These are phyloP conservation scores for Cantharis lateralis DNA, from an alignment of 2,888 invertebrate species.

Conservation along the genomic window DNA sequence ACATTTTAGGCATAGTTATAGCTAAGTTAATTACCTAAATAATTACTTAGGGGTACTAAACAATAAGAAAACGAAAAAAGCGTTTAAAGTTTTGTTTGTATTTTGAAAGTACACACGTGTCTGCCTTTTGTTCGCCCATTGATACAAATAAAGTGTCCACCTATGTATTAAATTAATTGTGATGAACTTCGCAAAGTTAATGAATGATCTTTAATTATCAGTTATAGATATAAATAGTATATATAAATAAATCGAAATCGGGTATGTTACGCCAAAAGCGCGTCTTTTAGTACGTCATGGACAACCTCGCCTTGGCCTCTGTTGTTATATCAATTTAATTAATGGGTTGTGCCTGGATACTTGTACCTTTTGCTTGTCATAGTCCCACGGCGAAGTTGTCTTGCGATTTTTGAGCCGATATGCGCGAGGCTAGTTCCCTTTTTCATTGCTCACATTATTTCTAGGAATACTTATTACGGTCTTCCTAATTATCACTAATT, in stretches of 20 bases:
- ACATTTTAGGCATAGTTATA: constrained; percentile 23
- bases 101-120: constrained; percentile 52
- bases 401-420: constrained; percentile 44
- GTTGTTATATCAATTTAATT: constrained; percentile 31
- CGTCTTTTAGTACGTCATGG: constrained; percentile 46
- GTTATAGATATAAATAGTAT: constrained; percentile 54
- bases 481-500: constrained; percentile 43
- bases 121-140: constrained; percentile 57
- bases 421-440: constrained; percentile 45
- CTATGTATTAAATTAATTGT: constrained; percentile 56
- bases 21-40: constrained; percentile 23
- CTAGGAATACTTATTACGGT: constrained; percentile 42
- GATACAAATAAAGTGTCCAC: constrained; percentile 56
- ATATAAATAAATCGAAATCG: constrained; percentile 50
- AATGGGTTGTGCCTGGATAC: constrained; percentile 16
- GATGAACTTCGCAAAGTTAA: constrained; percentile 57
- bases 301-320: constrained; percentile 30
- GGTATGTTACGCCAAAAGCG: constrained; percentile 46
- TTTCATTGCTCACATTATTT: constrained; percentile 43
- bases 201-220: constrained; percentile 53
- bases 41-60: constrained; percentile 6
- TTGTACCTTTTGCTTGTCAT: constrained; percentile 30
- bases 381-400: constrained; percentile 35
- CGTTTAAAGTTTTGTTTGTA: constrained; percentile 8
- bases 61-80: constrained; percentile 1